Evolutionary conservation across 1,140 invertebrate genomes (phyloP).

Genomic region (Drosophila kohkoa): DNA sequence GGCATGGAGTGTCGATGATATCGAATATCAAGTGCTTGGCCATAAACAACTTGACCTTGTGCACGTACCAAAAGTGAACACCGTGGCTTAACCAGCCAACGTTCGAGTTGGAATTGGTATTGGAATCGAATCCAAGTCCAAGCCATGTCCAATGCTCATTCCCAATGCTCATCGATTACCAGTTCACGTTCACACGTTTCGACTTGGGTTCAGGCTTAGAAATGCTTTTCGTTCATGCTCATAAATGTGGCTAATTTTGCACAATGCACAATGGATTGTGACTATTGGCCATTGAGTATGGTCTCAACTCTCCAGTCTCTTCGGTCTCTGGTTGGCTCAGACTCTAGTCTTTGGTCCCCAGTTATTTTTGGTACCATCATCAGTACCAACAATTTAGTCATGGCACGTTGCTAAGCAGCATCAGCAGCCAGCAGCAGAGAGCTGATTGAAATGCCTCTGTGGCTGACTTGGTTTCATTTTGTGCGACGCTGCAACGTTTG

Average conservation of each 20-base stretch:
- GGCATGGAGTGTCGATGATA: slow-evolving; percentile 64
- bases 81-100: not conserved
- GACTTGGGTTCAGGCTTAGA: slow-evolving; percentile 40
- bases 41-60: slow-evolving; percentile 82
- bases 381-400: slow-evolving; percentile 52
- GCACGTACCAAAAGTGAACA: slow-evolving; percentile 57
- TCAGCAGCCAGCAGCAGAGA: not conserved
- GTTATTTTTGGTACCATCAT: slow-evolving; percentile 17
- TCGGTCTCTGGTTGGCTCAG: not conserved
- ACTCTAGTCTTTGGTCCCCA: slow-evolving; percentile 8
- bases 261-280: slow-evolving; percentile 37
- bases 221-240: slow-evolving; percentile 70
- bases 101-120: not conserved
- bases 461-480: slow-evolving; percentile 46
- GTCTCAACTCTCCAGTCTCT: not conserved
- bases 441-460: slow-evolving; percentile 71
- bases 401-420: slow-evolving; percentile 62
- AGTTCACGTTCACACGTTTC: slow-evolving; percentile 78
- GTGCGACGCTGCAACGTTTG: not conserved
- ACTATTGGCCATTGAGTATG: slow-evolving; percentile 4
- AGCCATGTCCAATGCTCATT: slow-evolving; percentile 39
- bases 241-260: slow-evolving; percentile 77
- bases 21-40: slow-evolving; percentile 76
- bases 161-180: slow-evolving; percentile 76
- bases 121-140: not conserved